Base-by-base conservation (phyloP, 2,797 vertebrate species). In the Sardinella longiceps region DNA sequence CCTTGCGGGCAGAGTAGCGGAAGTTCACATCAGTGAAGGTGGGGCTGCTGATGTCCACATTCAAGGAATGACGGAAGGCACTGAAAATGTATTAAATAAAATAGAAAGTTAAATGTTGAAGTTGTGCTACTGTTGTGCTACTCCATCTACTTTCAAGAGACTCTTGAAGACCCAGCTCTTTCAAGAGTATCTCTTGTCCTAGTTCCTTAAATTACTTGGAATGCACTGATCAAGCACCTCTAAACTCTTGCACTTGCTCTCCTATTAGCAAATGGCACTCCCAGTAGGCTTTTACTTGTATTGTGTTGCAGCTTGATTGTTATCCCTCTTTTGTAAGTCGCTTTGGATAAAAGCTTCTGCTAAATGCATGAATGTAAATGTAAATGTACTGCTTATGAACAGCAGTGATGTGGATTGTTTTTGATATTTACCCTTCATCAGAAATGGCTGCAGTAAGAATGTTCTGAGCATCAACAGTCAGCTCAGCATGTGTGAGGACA, bases 401-500 rank as follows among this genome's bases (percentile, higher is more conserved):
- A 74, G 20, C 14, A 28, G 1, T 74, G 56, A 10, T 83, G 46
- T 83, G 58, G 28, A 15, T 18, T 30, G 56, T 37, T 5, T 37
- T n/a, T 63, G 39, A 23, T 15, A 12, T 11, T 88, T 94, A 96
- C 95, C 95, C 30, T 15, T 92, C 58, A 94, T 23, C 74, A 70
- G 63, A 70, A 28, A 70, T 70, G 30, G 63, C 30, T 46, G 30
- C 85, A 18, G 84, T 63, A 81, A 93, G 77, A 56, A 90, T 86
- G 85, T 96, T 93, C 82, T 92, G 93, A 88, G 96, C 94, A 74
- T 96, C 92, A 87, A 95, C 89, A 1, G 86, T 96, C 85, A 98
- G n/a, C 83, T 97, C 97, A 85, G 88, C 87, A 84, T 99, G 96
- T 37, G 92, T 93, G 88, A 99, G 90, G 46, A 90, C 90, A 85